phyloP scores from a whole-genome alignment of 2,888 invertebrate genomes.

The Ptilodon capucinus region DNA sequence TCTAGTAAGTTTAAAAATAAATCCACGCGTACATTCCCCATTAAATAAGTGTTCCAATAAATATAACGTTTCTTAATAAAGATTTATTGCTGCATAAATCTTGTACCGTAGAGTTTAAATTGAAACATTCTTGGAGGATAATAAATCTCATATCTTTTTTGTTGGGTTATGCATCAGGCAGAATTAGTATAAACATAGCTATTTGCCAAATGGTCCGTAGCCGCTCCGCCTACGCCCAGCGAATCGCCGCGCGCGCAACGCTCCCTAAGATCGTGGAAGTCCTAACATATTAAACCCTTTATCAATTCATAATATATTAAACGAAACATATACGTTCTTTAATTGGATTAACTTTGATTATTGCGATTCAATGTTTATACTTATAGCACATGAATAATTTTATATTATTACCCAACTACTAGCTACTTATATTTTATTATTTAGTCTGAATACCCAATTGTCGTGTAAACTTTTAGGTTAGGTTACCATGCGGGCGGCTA shows the following conservation, averaged over 20 bases:
- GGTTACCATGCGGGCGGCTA: too few relatives aligned
- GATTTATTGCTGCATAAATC: not conserved
- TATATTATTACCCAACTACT: too few relatives aligned
- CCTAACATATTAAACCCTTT: constrained; percentile 1
- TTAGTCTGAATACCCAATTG: too few relatives aligned
- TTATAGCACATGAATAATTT: too few relatives aligned
- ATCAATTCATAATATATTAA: not conserved
- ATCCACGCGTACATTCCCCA: not conserved
- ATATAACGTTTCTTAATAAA: not conserved
- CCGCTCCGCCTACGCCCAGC: constrained; percentile 34
- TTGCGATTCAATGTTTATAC: too few relatives aligned
- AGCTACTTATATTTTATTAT: too few relatives aligned
- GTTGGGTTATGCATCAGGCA: not conserved
- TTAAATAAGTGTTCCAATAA: not conserved
- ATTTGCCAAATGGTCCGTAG: constrained; percentile 14
- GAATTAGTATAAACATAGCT: not conserved
- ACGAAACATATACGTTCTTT: too few relatives aligned
- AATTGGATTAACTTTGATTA: too few relatives aligned
- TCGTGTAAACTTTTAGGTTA: too few relatives aligned
- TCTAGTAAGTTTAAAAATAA: not conserved
- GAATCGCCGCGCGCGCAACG: constrained; percentile 23
- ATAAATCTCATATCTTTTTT: not conserved
- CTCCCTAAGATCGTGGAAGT: constrained; percentile 18
- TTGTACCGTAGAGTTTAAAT: not conserved
- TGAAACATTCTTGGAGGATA: not conserved